Conservation (phyloP, 2,797 vertebrate species). For the Eulemur albifrons region DNA sequence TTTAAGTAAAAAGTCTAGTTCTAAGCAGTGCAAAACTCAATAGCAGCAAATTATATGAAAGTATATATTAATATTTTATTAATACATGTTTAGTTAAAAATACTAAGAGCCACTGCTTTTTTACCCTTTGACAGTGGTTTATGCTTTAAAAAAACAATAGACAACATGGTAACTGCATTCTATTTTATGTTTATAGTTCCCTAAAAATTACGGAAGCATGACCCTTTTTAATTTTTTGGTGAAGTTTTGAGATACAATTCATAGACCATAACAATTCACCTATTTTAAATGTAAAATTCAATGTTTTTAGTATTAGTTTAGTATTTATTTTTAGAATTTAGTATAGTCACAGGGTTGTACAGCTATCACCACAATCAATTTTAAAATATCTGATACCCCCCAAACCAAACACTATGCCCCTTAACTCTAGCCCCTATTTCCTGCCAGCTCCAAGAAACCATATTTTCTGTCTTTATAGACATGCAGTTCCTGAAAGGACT, state of each 20-base stretch:
- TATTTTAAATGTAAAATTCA: background rate
- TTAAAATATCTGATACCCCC: background rate
- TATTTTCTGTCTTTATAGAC: background rate
- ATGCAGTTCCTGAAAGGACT: background rate
- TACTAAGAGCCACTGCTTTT: background rate
- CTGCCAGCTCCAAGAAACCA: accelerated
- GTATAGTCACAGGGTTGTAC: background rate
- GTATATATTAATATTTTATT: background rate
- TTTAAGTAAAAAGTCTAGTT: background rate
- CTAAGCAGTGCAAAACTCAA: background rate
- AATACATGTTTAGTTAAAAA: background rate
- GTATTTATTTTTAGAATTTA: background rate
- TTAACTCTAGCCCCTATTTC: background rate
- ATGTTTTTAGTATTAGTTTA: background rate
- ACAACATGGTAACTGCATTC: background rate
- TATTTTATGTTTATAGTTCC: background rate
- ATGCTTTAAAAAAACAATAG: background rate
- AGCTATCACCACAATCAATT: background rate
- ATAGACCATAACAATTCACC: background rate
- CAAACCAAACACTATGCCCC: background rate
- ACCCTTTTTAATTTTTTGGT: background rate
- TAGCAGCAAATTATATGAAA: background rate
- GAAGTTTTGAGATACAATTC: background rate
- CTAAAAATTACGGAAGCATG: background rate
- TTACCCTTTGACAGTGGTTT: background rate